Evolutionary conservation across 2,888 invertebrate genomes (phyloP), one percentile per base, ranked within the genome.

Genomic region (Melieria picta): DNA sequence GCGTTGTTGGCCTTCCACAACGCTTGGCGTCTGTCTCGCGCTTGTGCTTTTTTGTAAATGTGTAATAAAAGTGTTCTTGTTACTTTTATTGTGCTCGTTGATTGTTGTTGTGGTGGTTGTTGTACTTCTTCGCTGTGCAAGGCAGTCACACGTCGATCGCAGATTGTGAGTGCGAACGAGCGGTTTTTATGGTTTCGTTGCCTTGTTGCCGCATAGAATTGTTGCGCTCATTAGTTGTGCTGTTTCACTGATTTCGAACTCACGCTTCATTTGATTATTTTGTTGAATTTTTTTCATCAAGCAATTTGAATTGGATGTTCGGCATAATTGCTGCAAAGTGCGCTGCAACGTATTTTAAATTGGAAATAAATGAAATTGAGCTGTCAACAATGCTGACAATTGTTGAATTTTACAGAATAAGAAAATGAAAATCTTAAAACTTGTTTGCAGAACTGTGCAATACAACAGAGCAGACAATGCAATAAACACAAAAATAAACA

Each of bases 121-220:
- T 52, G 11, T 11, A 52, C 13, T 52, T 52, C n/a, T 52, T 52
- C 6, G 4, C 13, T 52, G 13, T 13, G 52, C 4, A 52, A 52
- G 11, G 30, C 30, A 30, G 13, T 4, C 5, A 52, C 52, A 52
- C 52, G 52, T 7, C 13, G 52, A 52, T 52, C 52, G 11, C 13
- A n/a, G 13, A 52, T 52, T 52, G 13, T 11, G 13, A n/a, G 63
- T 63, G 63, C 63, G 63, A 63, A 63, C 50, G 50, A 16, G 63
- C 46, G 63, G 30, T 4, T 62, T 63, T 63, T 50, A 63, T 63
- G 46, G 63, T 30, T 30, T 30, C 30, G 3, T 30, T 30, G 30
- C 30, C 30, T 30, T 30, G 30, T 30, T 30, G 30, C 30, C 30
- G 30, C 30, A 30, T 30, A 30, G 30, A 30, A 30, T 30, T 30